These are phyloP conservation scores for Oscheius onirici DNA, from an alignment of 2,888 invertebrate species.

Conservation along the genomic window DNA sequence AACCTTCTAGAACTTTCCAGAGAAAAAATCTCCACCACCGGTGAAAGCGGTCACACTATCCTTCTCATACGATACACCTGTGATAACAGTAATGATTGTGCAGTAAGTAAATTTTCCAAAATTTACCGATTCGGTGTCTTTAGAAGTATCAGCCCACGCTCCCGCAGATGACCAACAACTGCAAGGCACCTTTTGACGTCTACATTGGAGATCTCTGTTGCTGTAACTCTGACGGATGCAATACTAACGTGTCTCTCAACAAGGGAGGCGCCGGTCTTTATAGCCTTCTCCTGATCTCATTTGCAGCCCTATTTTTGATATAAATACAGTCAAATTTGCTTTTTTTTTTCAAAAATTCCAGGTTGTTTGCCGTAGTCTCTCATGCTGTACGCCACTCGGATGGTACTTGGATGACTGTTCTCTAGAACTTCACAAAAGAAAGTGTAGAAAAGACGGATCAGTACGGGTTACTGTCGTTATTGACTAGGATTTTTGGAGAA, in stretches of 20 bases:
- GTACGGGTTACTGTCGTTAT: too few relatives aligned
- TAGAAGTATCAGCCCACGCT: neutral
- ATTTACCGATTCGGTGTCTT: too few relatives aligned
- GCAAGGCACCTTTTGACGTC: neutral
- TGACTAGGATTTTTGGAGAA: too few relatives aligned
- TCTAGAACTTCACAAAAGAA: too few relatives aligned
- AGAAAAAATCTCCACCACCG: conserved; percentile 7
- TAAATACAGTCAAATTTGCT: neutral
- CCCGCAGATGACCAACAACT: neutral
- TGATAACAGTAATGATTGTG: neutral
- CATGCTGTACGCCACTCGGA: too few relatives aligned
- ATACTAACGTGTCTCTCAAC: neutral
- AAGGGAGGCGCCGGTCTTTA: neutral
- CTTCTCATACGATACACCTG: conserved; percentile 8
- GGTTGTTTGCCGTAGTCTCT: too few relatives aligned
- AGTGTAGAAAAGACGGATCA: too few relatives aligned
- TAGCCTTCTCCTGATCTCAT: neutral
- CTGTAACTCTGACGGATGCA: conserved; percentile 10
- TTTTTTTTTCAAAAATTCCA: too few relatives aligned
- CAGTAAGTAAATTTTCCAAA: neutral
- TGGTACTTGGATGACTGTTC: too few relatives aligned
- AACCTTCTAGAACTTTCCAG: too few relatives aligned
- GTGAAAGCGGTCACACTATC: conserved; percentile 9
- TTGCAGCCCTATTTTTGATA: neutral
- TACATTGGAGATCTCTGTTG: conserved; percentile 20